Evolutionary conservation across 2,888 invertebrate genomes (phyloP), one percentile per base, ranked within the genome.

Genomic region (Vesta saturnalis): DNA sequence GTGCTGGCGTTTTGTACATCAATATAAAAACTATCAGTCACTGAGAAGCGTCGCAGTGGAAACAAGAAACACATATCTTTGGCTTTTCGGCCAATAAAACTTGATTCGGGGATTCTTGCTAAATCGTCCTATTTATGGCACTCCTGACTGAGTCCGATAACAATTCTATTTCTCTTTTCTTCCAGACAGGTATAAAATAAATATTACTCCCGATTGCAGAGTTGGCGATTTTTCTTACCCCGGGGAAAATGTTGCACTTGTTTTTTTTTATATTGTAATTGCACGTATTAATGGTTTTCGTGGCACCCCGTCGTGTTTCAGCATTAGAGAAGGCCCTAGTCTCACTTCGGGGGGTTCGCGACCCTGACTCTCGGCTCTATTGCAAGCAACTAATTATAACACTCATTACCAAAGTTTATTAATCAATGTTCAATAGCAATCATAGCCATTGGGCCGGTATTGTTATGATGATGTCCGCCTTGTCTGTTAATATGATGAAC

Each of bases 361-460:
- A 73, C 76, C 76, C 76, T 76, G 71, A 70, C 71, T 68, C 64
- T 72, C 72, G 71, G 69, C 66, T 74, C 74, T 75, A 76, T 77
- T 76, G 77, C 78, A 78, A 78, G 39, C 80, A 83, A 82, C 82
- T 83, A 83, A 83, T 83, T 83, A 83, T 81, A 82, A 81, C 82
- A 81, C 82, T 84, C 83, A 83, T 84, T 83, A 83, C 81, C 78
- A 78, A 84, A 84, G 83, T 84, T 83, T 83, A 84, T 83, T 82
- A 83, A 84, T 84, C 84, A 83, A 83, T 79, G 82, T 83, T 82
- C 80, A 80, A 80, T 79, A 78, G 78, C 78, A 80, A 80, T 80
- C 78, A 78, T 73, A 74, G 72, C 77, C 78, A 78, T 77, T 80
- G 78, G 77, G 73, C 73, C 72, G 66, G 77, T 74, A 77, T 78